Evolutionary conservation across 92 coral and sea anemone genomes (phyloP).

Genomic region (Palythoa caribaeorum): DNA sequence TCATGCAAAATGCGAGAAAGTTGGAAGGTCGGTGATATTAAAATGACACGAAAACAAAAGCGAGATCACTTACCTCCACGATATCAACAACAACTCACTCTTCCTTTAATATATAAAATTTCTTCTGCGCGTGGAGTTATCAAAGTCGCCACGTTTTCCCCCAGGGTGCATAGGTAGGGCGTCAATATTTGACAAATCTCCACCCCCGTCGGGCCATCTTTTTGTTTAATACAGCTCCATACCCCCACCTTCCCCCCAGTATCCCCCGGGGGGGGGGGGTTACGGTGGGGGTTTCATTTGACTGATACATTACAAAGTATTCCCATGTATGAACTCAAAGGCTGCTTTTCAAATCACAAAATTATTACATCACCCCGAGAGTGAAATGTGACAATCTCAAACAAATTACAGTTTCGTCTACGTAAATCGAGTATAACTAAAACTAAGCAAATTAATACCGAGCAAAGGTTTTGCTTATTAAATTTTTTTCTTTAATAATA

Average conservation of each 20-base stretch:
- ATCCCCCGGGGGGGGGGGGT: constrained; percentile 28
- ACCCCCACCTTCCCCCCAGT: constrained; percentile 34
- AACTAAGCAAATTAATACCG: too few species aligned
- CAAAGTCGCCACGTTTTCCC: constrained; percentile 41
- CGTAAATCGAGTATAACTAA: too few species aligned
- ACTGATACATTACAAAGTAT: constrained; percentile 33
- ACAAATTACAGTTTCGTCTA: too few species aligned
- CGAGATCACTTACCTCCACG: constrained; percentile 32
- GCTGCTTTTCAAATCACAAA: too few species aligned
- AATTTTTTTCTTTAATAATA: too few species aligned
- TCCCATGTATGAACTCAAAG: too few species aligned
- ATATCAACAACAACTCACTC: constrained; percentile 36
- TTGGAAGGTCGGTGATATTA: constrained; percentile 17
- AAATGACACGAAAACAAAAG: constrained; percentile 17
- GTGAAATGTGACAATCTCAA: too few species aligned
- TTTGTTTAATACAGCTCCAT: constrained; percentile 42
- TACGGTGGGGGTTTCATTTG: constrained; percentile 26
- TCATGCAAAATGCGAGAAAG: constrained; percentile 23
- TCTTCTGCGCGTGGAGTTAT: constrained; percentile 34
- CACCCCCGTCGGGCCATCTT: constrained; percentile 44
- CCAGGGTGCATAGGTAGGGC: constrained; percentile 44
- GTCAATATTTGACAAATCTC: constrained; percentile 43
- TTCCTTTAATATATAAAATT: constrained; percentile 22
- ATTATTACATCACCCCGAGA: too few species aligned
- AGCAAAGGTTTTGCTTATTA: too few species aligned